These are phyloP conservation scores for Ovis canadensis DNA, from an alignment of 2,113 vertebrate genomes.

Conservation along the genomic window DNA sequence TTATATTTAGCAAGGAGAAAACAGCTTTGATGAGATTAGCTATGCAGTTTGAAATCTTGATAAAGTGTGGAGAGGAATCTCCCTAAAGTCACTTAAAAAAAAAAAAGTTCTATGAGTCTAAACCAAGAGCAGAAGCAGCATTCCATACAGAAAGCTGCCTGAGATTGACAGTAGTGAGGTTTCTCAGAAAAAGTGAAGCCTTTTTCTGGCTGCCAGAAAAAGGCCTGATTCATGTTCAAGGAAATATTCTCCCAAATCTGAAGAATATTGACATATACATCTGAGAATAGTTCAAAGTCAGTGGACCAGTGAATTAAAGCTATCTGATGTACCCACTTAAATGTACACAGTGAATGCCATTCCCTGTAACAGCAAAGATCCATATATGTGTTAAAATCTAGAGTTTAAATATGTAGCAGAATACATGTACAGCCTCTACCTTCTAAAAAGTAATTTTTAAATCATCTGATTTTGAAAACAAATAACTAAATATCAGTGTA, in stretches of 20 bases:
- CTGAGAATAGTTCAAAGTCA: background rate
- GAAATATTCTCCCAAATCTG: background rate
- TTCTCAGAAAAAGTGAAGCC: background rate
- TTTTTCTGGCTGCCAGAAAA: background rate
- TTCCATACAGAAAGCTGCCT: background rate
- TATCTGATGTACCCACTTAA: background rate
- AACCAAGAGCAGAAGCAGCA: background rate
- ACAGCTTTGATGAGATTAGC: background rate
- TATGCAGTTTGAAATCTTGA: background rate
- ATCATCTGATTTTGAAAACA: background rate
- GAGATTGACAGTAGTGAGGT: background rate
- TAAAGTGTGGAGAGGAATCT: background rate
- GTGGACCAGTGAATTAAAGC: background rate
- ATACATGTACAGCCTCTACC: accelerated
- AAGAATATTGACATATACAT: background rate
- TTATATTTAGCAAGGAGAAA: background rate
- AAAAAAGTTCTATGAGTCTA: background rate
- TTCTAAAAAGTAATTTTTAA: background rate
- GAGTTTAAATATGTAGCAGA: background rate
- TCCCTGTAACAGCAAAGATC: background rate
- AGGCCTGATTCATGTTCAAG: background rate
- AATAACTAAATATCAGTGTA: background rate
- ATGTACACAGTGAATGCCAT: background rate
- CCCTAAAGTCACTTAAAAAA: background rate
- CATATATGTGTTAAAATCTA: background rate